These are phyloP conservation scores for Enteromius paludinosus DNA, from an alignment of 2,797 vertebrate genomes.

Conservation along the genomic window DNA sequence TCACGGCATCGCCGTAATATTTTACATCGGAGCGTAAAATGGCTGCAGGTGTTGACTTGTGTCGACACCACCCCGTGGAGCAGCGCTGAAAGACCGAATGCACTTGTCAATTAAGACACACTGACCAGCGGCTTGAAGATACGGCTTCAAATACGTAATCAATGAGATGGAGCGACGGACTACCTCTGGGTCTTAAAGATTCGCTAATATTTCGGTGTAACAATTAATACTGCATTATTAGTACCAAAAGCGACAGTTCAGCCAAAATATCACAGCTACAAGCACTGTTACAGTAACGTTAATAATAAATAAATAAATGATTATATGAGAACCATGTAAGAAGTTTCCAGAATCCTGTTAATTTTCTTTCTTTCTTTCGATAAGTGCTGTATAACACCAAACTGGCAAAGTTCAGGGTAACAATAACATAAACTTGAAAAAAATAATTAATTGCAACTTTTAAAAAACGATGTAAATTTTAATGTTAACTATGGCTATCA, in stretches of 20 bases:
- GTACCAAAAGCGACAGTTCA: neutral
- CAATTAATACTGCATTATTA: neutral
- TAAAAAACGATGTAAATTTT: too few species aligned
- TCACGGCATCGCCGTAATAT: conserved; percentile 72
- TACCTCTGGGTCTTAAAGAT: conserved; percentile 34
- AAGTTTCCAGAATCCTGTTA: neutral
- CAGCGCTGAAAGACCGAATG: conserved; percentile 23
- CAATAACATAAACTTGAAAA: neutral
- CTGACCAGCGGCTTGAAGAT: conserved; percentile 37
- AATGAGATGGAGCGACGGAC: conserved; percentile 26
- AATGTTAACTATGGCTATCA: too few species aligned
- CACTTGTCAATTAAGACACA: conserved; percentile 11
- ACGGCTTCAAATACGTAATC: conserved; percentile 35
- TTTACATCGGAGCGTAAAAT: conserved; percentile 76
- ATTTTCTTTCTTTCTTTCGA: neutral
- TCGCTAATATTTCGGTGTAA: neutral
- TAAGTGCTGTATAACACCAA: neutral
- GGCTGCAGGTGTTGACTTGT: conserved; percentile 81
- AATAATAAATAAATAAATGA: neutral
- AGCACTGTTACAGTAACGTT: neutral
- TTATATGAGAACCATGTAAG: neutral
- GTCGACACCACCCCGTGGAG: conserved; percentile 14
- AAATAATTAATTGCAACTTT: too few species aligned
- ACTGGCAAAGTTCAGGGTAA: neutral
- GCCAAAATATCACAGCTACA: neutral